A percentile compares a stretch with the other conserved stretches of the same genome.
Conservation (phyloP, 2,797 vertebrate species). For the Sphaeramia orbicularis region DNA sequence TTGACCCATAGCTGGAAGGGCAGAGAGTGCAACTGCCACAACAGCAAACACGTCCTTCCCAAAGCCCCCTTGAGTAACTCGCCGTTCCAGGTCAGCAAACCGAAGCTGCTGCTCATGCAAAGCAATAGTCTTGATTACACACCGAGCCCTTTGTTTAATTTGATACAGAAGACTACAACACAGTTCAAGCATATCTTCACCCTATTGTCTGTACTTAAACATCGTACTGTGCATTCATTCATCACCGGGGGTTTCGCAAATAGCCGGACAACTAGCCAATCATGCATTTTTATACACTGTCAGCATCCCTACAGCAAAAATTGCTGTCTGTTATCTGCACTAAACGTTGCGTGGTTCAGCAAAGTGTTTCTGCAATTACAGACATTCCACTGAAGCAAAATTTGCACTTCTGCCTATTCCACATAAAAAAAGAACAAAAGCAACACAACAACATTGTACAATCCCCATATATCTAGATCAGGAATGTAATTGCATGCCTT, state of each 20-base stretch:
- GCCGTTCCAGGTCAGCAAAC: constrained; percentile 1
- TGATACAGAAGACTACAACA: constrained; percentile 3
- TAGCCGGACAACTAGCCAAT: constrained; percentile 13
- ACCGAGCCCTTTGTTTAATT: constrained; percentile 34
- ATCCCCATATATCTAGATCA: constrained; percentile 2
- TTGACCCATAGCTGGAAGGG: constrained; percentile 53
- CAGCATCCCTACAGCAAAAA: constrained; percentile 22
- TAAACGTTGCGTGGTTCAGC: constrained; percentile 33
- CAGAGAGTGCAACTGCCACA: constrained; percentile 50
- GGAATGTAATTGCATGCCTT: constrained; percentile 2
- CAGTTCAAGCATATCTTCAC: not conserved
- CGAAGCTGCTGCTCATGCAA: constrained; percentile 26
- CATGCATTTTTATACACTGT: constrained; percentile 31
- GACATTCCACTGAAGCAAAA: constrained; percentile 16
- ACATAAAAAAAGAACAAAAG: constrained; percentile 10
- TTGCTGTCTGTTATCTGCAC: constrained; percentile 24
- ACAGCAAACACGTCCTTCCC: constrained; percentile 45
- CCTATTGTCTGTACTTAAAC: constrained; percentile 6
- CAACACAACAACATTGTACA: not conserved
- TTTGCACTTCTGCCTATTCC: constrained; percentile 8
- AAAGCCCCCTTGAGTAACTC: constrained; percentile 35
- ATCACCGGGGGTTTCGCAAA: constrained; percentile 9
- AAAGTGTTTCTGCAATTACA: constrained; percentile 35
- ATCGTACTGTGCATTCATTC: constrained; percentile 16
- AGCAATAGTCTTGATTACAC: constrained; percentile 39